Evolutionary conservation across 2,113 vertebrate species (phyloP).

Genomic region (Onychostoma macrolepis): DNA sequence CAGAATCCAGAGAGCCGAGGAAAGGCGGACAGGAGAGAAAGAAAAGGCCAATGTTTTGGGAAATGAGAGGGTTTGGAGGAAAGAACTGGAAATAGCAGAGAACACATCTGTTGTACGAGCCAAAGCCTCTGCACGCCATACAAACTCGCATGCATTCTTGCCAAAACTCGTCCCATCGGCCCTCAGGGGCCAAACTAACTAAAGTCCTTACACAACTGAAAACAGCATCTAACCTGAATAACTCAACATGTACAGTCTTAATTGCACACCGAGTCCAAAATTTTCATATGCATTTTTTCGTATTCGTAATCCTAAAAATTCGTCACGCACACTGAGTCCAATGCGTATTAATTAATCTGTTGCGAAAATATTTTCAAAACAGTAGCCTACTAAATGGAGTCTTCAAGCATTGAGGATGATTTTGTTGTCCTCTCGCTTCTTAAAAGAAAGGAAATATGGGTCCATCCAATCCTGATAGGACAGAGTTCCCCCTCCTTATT

Average conservation of each 20-base stretch:
- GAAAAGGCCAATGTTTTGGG: conserved; percentile 71
- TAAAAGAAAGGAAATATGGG: too few species aligned
- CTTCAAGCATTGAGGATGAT: too few species aligned
- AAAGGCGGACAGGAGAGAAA: conserved; percentile 19
- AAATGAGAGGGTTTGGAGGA: conserved; percentile 72
- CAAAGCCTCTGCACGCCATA: conserved; percentile 55
- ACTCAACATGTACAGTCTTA: neutral
- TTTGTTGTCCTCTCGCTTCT: too few species aligned
- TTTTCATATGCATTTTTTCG: too few species aligned
- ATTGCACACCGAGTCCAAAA: too few species aligned
- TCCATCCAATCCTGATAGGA: too few species aligned
- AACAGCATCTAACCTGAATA: neutral
- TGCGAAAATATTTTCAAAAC: too few species aligned
- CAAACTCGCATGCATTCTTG: conserved; percentile 23
- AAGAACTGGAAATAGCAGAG: conserved; percentile 72
- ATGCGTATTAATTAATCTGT: too few species aligned
- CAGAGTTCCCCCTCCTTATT: too few species aligned
- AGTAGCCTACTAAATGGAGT: too few species aligned
- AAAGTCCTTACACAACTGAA: neutral
- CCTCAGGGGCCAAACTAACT: neutral
- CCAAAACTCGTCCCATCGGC: neutral
- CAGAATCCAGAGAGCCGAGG: neutral
- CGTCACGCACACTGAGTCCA: too few species aligned
- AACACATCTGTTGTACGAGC: conserved; percentile 65
- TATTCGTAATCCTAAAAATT: too few species aligned